Conservation (phyloP, 2,888 invertebrate species). For the Tipula confusa region DNA sequence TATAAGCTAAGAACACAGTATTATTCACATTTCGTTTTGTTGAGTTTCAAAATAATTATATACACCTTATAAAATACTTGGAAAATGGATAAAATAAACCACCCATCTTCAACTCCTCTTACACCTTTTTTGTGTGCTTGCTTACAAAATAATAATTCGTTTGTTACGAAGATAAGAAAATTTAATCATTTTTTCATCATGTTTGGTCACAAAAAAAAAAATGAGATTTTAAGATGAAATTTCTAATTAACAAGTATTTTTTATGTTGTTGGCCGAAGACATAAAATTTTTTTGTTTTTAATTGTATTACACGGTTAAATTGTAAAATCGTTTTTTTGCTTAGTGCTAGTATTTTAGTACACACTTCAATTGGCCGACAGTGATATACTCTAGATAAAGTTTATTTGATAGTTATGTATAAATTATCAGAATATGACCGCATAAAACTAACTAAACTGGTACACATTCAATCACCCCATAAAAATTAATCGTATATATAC, state of each 20-base stretch:
- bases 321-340: no score
- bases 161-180: background rate
- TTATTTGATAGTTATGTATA: no score
- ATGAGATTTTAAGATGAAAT: background rate
- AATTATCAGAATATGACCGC: no score
- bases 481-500: background rate
- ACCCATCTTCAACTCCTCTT: background rate
- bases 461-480: background rate
- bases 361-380: no score
- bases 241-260: background rate
- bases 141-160: background rate
- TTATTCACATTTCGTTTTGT: background rate
- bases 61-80: background rate
- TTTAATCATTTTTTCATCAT: background rate
- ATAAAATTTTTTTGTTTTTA: background rate
- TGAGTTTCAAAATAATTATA: background rate
- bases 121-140: background rate
- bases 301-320: no score
- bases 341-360: no score
- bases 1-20: background rate
- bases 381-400: no score
- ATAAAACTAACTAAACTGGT: background rate
- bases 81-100: background rate
- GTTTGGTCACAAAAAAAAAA: slow-evolving; percentile 3
- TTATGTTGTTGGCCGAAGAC: background rate